These are phyloP conservation scores for Drosophila infuscata DNA, from an alignment of 2,888 invertebrate genomes.

Conservation along the genomic window DNA sequence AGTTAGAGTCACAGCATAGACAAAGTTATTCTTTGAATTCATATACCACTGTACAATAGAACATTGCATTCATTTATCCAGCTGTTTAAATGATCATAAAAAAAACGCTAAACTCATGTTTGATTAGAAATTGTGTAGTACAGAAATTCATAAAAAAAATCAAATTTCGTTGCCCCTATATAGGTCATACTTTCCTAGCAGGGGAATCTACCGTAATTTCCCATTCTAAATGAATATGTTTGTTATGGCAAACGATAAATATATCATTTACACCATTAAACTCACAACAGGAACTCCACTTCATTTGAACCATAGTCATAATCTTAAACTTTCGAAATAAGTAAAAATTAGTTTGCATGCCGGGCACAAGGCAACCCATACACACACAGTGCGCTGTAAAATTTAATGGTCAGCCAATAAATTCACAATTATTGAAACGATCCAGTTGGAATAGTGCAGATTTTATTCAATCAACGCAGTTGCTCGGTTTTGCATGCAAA, in stretches of 20 bases:
- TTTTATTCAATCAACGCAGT: slow-evolving; percentile 61
- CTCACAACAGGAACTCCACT: slow-evolving; percentile 53
- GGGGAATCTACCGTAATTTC: slow-evolving; percentile 14
- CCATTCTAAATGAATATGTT: slow-evolving; percentile 44
- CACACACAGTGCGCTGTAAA: slow-evolving; percentile 45
- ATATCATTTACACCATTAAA: slow-evolving; percentile 33
- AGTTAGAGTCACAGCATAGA: not conserved
- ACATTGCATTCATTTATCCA: slow-evolving; percentile 19
- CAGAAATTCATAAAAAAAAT: not conserved
- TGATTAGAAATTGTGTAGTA: not conserved
- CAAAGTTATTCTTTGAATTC: slow-evolving; percentile 36
- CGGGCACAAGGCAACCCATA: slow-evolving; percentile 13
- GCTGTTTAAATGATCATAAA: slow-evolving; percentile 37
- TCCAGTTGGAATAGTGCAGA: slow-evolving; percentile 54
- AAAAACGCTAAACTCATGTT: not conserved
- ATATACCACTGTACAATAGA: not conserved
- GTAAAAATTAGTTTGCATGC: slow-evolving; percentile 2
- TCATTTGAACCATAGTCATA: slow-evolving; percentile 27
- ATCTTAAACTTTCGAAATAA: slow-evolving; percentile 45
- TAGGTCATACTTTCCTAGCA: slow-evolving; percentile 40
- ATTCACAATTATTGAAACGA: slow-evolving; percentile 60
- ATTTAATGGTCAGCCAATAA: slow-evolving; percentile 59
- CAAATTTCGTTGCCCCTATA: not conserved
- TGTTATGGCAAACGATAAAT: slow-evolving; percentile 37
- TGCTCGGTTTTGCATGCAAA: slow-evolving; percentile 68